Evolutionary conservation across 2,888 invertebrate species (phyloP).

Genomic region (Aphidius colemani): DNA sequence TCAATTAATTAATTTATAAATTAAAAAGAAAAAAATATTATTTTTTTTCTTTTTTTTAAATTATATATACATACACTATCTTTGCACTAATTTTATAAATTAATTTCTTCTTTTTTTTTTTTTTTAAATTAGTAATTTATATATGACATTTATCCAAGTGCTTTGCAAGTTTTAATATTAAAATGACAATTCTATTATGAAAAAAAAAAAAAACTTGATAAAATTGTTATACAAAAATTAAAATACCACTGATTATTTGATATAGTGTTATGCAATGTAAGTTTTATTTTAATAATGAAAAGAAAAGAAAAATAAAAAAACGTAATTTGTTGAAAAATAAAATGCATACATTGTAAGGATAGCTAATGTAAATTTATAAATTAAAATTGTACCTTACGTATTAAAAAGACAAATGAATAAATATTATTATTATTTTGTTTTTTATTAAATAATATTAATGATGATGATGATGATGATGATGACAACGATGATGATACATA

Average conservation of each 20-base stretch:
- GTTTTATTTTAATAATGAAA: constrained; percentile 57
- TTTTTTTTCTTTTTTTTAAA: too few species aligned
- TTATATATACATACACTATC: too few species aligned
- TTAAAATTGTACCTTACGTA: constrained; percentile 55
- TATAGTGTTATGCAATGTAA: constrained; percentile 52
- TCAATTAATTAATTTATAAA: too few species aligned
- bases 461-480: too few species aligned
- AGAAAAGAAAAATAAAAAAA: constrained; percentile 27
- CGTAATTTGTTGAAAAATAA: not conserved
- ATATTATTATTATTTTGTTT: constrained; percentile 7
- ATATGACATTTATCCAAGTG: not conserved
- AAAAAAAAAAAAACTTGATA: not conserved
- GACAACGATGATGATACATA: too few species aligned
- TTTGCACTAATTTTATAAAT: not conserved
- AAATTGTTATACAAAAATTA: constrained; percentile 1
- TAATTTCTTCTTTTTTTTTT: not conserved
- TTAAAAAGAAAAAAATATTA: too few species aligned
- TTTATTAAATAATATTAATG: not conserved
- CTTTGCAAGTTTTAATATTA: not conserved
- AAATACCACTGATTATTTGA: constrained; percentile 45
- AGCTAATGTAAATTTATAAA: constrained; percentile 59
- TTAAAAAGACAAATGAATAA: constrained; percentile 31
- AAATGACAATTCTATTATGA: not conserved
- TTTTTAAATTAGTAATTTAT: not conserved
- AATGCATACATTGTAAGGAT: constrained; percentile 50